These are phyloP conservation scores for Merluccius polli DNA, from an alignment of 2,797 vertebrate species.

Conservation along the genomic window DNA sequence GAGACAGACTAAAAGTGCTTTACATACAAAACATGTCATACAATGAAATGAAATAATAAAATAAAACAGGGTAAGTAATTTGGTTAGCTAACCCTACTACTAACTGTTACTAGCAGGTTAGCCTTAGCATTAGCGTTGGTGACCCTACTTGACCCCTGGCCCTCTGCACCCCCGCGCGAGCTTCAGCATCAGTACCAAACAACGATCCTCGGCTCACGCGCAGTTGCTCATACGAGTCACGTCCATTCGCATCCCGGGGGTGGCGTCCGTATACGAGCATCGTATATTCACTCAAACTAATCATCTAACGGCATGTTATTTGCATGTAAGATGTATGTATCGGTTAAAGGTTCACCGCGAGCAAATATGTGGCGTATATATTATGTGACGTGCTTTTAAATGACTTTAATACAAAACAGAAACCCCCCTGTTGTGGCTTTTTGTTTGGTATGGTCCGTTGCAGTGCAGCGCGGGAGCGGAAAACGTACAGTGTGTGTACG, in stretches of 20 bases:
- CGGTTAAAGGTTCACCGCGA: background rate
- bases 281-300: background rate
- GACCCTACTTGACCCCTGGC: background rate
- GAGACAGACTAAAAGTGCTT: too few relatives aligned
- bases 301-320: background rate
- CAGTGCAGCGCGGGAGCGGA: constrained; percentile 71
- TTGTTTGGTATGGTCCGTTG: constrained; percentile 58
- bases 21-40: too few relatives aligned
- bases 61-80: background rate
- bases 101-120: background rate
- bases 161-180: background rate
- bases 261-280: background rate
- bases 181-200: constrained; percentile 9
- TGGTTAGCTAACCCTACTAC: background rate
- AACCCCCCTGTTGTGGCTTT: background rate
- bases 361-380: background rate
- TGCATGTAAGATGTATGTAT: background rate
- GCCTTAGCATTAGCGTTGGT: background rate
- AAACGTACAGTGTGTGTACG: constrained; percentile 50
- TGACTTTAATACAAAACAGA: background rate
- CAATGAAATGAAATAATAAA: too few relatives aligned
- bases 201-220: background rate
- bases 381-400: background rate
- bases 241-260: background rate
- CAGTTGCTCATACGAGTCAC: background rate